Evolutionary conservation across 1,140 invertebrate species (phyloP), one percentile per base, ranked within the genome.

Genomic region (Bradysia coprophila): DNA sequence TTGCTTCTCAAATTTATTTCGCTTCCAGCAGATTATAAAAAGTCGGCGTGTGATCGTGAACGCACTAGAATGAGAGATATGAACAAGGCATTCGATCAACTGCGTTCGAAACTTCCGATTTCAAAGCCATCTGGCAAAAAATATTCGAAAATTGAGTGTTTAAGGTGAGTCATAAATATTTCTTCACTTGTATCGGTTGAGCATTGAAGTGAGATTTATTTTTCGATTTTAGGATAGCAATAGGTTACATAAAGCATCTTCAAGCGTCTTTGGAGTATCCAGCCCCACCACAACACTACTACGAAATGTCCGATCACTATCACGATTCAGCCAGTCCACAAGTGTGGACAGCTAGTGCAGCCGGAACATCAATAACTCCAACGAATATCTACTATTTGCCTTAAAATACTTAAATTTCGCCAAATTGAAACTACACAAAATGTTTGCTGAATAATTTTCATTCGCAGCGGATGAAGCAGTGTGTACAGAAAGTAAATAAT

Each of bases 91-190:
- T 90, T 85, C 51, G 84, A 89, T 50, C 54, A 76, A 21, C 61
- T 90, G 16, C 66, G 86, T 31, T 77, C 79, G 20, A 77, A 80
- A 53, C 58, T 90, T 39, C 84, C 85, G 2, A 73, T 75, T 31
- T 76, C 72, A 36, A 87, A 87, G 52, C 82, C 82, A 0, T 78
- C 79, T 8, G 85, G 85, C n/a, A 89, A 88, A 55, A 88, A 87
- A 57, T 72, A 87, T 46, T 85, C 82, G 1, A 88, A 89, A 62
- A 88, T 89, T 43, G 85, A 89, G 54, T 83, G 78, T 21, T 62
- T 88, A 2, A 72, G 82, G 71, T 84, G 65, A 46, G 20, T 8
- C 38, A 43, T 32, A 21, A 49, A 47, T 18, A 18, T 13, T 31
- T 19, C 11, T n/a, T n/a, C 28, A 11, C 2, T 23, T 41, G 11